Base-by-base conservation (phyloP, 2,888 invertebrate species). In the Lithodes maja region DNA sequence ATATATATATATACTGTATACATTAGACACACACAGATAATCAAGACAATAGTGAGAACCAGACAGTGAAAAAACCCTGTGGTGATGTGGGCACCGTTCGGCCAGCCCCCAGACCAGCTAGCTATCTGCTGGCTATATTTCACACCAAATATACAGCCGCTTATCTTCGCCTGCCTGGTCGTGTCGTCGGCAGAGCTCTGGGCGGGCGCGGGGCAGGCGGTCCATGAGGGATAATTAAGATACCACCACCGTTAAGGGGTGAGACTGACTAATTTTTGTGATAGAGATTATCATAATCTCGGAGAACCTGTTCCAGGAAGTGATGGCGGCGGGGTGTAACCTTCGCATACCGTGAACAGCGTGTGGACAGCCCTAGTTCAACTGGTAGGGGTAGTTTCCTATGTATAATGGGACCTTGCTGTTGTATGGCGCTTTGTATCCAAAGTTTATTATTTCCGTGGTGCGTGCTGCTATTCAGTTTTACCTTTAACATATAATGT, bases 261-360 rank as follows among this genome's bases (percentile, higher is more conserved):
- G 83, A 87, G 54, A 52, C 53, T 68, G 87, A 87, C 87, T 87
- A 87, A 87, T 87, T 78, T 83, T 78, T 78, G 77, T 49, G 87
- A 83, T 86, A 86, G 54, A 15, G 71, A 86, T 80, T 80, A 86
- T 80, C 85, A 54, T 71, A 80, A 80, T 52, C 79, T 69, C 15
- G 71, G 53, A 54, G 54, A 71, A 80, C 80, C 85, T 71, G 80
- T 79, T 79, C 85, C 68, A 49, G 50, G 55, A 53, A 54, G 83
- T 53, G 53, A 74, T 74, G 69, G 83, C 74, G 53, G 74, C 17
- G 53, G 83, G 50, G 74, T 77, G 49, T 77, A 12, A 5, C 3
- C 33, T 74, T 74, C 12, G 3, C 1, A n/a, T n/a, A 33, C 74
- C 74, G 17, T n/a, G 33, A 12, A 74, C 5, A 33, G 61, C 12